Evolutionary conservation across 2,888 invertebrate species (phyloP), one percentile per base, ranked within the genome.

Genomic region (Catocala fraxini): DNA sequence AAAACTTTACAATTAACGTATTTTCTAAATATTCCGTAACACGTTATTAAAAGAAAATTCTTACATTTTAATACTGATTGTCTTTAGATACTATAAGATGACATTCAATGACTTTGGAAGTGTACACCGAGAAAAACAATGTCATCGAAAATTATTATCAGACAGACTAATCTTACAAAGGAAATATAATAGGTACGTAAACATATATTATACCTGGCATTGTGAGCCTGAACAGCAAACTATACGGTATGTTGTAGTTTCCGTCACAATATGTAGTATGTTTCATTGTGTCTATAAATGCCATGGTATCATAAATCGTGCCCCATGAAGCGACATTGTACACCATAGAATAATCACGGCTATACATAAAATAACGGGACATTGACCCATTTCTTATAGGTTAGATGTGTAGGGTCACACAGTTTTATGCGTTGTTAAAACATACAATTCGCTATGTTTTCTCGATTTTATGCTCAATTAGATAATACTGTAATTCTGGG

Each of bases 241-340:
- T 25, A 25, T 25, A 4, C 2, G 11, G n/a, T 43, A 53, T 43
- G n/a, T 9, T 39, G 3, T 10, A 1, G 35, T 79, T 77, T 75
- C 75, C 71, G 71, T 73, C 71, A 73, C 73, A 82, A 58, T 59
- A 70, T 49, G 59, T 45, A 59, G 62, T 61, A 56, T 61, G 63
- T 66, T 77, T 75, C 77, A 81, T 88, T 88, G 87, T 87, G 81
- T 81, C 82, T 81, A 82, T 88, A 92, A 92, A 92, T 91, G 93
- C 81, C 92, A 84, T 84, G 90, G 82, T 89, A 86, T 84, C 88
- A 88, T 91, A 89, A 92, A 89, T 86, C 86, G 82, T 77, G 81
- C 75, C 75, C 84, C 87, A 82, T 87, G 89, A 84, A 86, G 80
- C 82, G 83, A 86, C 85, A 85, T 83, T 85, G 84, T 87, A 77